These are phyloP conservation scores for Synergus gifuensis DNA, from an alignment of 2,888 invertebrate species.

Conservation along the genomic window DNA sequence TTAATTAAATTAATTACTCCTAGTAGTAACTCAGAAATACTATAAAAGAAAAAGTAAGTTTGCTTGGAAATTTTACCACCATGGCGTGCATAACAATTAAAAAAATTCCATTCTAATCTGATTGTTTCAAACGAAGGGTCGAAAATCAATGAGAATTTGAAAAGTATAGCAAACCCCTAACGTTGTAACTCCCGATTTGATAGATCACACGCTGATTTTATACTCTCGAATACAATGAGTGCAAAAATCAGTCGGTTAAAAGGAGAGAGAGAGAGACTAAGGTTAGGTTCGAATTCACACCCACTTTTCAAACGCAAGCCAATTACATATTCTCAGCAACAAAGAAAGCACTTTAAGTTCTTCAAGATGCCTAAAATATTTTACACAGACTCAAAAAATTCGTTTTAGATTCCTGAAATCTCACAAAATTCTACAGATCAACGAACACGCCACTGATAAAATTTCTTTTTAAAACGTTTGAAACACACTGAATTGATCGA, in stretches of 20 bases:
- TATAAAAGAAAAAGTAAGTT: not conserved
- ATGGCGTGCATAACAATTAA: not conserved
- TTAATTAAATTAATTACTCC: not conserved
- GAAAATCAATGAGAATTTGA: not conserved
- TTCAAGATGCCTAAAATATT: not conserved
- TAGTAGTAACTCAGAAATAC: not conserved
- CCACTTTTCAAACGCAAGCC: not conserved
- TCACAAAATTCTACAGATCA: not conserved
- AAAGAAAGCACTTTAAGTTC: not conserved
- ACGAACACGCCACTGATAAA: not conserved
- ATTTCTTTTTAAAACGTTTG: not conserved
- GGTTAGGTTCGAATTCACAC: slow-evolving; percentile 17
- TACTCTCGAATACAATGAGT: not conserved
- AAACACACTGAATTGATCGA: not conserved
- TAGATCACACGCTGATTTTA: not conserved
- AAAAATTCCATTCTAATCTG: not conserved
- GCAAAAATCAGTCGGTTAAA: not conserved
- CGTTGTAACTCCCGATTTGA: not conserved
- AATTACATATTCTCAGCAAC: not conserved
- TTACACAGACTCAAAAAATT: not conserved
- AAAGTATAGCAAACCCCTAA: not conserved
- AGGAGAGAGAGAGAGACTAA: not conserved
- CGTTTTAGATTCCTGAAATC: not conserved
- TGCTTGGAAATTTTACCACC: slow-evolving; percentile 1
- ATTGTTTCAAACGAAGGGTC: not conserved